phyloP scores from a whole-genome alignment of 2,113 vertebrate genomes.

The Dissostichus mawsoni region DNA sequence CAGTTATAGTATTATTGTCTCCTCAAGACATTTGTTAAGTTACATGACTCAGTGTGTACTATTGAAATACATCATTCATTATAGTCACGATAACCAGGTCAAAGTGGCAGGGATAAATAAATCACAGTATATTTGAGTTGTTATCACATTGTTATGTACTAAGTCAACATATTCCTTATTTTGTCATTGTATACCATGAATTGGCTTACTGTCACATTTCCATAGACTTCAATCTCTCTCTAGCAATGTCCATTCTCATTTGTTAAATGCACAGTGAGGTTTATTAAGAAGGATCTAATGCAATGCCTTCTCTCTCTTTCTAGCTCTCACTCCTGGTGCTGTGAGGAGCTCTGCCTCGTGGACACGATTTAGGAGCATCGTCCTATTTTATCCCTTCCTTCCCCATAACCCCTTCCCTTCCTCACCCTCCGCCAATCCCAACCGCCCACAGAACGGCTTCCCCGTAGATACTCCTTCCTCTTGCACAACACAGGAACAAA shows the following conservation, averaged over 20 bases:
- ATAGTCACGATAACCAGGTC: slow-evolving; percentile 5
- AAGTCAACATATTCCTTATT: slow-evolving; percentile 12
- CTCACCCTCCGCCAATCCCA: slow-evolving; percentile 55
- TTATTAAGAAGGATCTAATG: slow-evolving; percentile 52
- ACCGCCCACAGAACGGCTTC: slow-evolving; percentile 46
- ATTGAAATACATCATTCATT: slow-evolving; percentile 4
- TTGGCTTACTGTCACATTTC: slow-evolving; percentile 1
- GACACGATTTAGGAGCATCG: slow-evolving; percentile 50
- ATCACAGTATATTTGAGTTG: background rate
- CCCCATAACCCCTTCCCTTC: slow-evolving; percentile 53
- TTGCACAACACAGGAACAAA: slow-evolving; percentile 54
- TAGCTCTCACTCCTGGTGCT: slow-evolving; percentile 64
- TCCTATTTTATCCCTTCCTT: slow-evolving; percentile 56
- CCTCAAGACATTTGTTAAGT: slow-evolving; percentile 4
- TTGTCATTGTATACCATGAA: slow-evolving; percentile 13
- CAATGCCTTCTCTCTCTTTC: slow-evolving; percentile 62
- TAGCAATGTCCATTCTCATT: slow-evolving; percentile 19
- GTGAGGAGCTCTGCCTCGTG: slow-evolving; percentile 67
- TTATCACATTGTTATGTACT: slow-evolving; percentile 6
- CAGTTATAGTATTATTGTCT: background rate
- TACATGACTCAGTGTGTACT: slow-evolving; percentile 1
- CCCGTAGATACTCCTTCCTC: slow-evolving; percentile 29
- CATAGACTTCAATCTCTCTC: slow-evolving; percentile 42
- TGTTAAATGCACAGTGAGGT: slow-evolving; percentile 27
- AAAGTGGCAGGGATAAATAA: too few relatives aligned